Percentiles rank a stretch among this genome's conserved stretches.
phyloP scores from a whole-genome alignment of 2,888 invertebrate genomes.

The Amiota minor region DNA sequence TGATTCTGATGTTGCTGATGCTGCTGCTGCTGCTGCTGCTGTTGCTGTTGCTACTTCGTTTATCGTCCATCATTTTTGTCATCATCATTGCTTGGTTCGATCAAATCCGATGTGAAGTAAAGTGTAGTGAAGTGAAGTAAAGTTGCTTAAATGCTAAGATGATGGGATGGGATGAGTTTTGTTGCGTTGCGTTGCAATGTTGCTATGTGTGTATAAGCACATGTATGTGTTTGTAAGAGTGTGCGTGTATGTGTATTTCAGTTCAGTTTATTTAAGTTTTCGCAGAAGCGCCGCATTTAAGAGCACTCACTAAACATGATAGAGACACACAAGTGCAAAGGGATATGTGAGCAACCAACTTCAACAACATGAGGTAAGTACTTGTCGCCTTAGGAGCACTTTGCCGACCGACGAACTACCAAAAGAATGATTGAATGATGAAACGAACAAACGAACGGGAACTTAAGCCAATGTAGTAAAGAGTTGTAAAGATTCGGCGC shows the following conservation, averaged over 20 bases:
- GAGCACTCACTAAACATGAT: too few relatives aligned
- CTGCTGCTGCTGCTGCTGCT: neutral
- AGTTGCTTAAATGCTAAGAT: conserved; percentile 2
- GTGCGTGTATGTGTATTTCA: conserved; percentile 15
- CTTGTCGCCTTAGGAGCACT: conserved; percentile 24
- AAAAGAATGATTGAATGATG: neutral
- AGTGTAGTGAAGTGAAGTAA: neutral
- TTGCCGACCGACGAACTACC: neutral
- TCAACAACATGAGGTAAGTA: conserved; percentile 8
- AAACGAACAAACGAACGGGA: conserved; percentile 4
- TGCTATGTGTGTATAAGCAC: neutral
- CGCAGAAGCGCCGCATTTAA: conserved; percentile 29
- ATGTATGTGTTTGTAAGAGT: neutral
- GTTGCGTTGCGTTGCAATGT: neutral
- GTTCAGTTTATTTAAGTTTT: conserved; percentile 21
- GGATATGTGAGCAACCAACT: neutral
- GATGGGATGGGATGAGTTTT: neutral
- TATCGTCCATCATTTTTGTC: conserved; percentile 37
- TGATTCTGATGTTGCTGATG: neutral
- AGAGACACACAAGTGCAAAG: conserved; percentile 10
- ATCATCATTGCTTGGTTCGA: conserved; percentile 30
- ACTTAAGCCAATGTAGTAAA: neutral
- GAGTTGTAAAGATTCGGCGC: neutral
- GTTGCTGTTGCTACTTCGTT: conserved; percentile 15
- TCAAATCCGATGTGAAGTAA: conserved; percentile 25